Evolutionary conservation across 2,888 invertebrate genomes (phyloP), one percentile per base, ranked within the genome.

Genomic region (Asteroscopus sphinx): DNA sequence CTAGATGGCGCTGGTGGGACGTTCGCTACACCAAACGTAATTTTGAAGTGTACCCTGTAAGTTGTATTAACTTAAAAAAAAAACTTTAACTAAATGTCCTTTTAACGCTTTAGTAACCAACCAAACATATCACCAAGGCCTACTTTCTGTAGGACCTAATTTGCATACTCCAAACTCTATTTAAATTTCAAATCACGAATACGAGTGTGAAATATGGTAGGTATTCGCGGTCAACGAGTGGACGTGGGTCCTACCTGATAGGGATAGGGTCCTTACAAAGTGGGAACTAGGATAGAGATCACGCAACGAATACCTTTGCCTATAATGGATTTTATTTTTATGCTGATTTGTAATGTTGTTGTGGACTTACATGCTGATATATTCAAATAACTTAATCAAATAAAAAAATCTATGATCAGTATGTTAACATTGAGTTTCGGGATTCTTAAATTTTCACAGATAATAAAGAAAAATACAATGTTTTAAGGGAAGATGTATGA

Each of bases 111-210:
- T n/a, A n/a, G n/a, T n/a, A n/a, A n/a, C n/a, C n/a, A 25, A 25
- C 25, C 25, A 28, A 28, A 9, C 28, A 28, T 41, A 41, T 15
- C 26, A 5, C 3, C 17, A 36, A 25, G 9, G 17, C 44, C 13
- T 21, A 11, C 17, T 42, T 11, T 64, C 36, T 28, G 13, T 28
- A 33, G n/a, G 28, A 42, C 33, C 33, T 61, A 46, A 56, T 48
- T 55, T 61, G 33, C 9, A 59, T 37, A 16, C 13, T 53, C 46
- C 41, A 36, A 35, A 46, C 47, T 32, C 53, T 51, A 75, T 68
- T 76, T 60, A 56, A 68, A 73, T 75, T 73, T 76, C 68, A 66
- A 17, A 33, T 52, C 58, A 71, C 64, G 62, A 28, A 30, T 45
- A n/a, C n/a, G 33, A 44, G 36, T 66, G 58, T 66, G 64, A 66